A percentile compares a stretch with the other conserved stretches of the same genome.
These are phyloP conservation scores for Myioborus melanocephalus DNA, from an alignment of 2,797 vertebrate genomes.

Conservation along the genomic window DNA sequence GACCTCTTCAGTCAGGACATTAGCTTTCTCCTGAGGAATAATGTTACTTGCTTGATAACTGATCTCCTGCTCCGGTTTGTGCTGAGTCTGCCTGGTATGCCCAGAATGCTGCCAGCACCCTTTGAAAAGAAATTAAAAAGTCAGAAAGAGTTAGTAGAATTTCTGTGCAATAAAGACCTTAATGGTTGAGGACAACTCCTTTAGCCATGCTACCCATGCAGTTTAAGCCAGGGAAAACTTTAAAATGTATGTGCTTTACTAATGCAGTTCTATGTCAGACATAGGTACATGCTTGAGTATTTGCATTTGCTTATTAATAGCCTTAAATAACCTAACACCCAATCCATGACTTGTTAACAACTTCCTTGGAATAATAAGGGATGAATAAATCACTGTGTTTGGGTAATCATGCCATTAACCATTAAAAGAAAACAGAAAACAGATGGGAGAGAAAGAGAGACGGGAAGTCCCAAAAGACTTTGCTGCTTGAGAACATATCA, in stretches of 20 bases:
- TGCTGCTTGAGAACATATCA: background rate
- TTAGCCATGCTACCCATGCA: background rate
- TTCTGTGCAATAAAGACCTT: background rate
- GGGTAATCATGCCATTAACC: background rate
- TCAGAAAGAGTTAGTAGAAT: background rate
- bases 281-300: background rate
- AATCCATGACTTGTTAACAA: constrained; percentile 52
- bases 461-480: constrained; percentile 5
- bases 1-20: constrained; percentile 55
- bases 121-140: constrained; percentile 6
- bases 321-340: constrained; percentile 60
- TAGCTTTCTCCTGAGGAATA: constrained; percentile 20
- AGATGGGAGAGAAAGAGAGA: background rate
- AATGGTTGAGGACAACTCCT: background rate
- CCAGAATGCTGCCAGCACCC: background rate
- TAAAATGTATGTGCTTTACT: background rate
- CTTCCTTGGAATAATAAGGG: constrained; percentile 59
- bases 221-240: background rate
- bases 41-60: constrained; percentile 16
- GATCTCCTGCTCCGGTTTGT: background rate
- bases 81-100: background rate
- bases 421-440: constrained; percentile 36
- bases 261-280: background rate
- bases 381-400: constrained; percentile 55
- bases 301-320: constrained; percentile 46